phyloP scores from a whole-genome alignment of 2,888 invertebrate genomes.

The Ennomos erosarius region DNA sequence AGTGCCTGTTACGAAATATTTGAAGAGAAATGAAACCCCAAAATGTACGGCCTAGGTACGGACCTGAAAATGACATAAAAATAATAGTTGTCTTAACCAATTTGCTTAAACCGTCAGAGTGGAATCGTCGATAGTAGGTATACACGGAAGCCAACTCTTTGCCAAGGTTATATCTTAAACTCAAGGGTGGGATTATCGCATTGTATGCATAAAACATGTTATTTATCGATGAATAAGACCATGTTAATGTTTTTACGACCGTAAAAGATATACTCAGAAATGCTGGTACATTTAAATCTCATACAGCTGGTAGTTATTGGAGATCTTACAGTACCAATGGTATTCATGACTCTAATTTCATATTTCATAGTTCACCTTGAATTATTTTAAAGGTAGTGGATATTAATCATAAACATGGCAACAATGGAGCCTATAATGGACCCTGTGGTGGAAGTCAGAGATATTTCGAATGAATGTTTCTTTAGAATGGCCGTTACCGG shows the following conservation, averaged over 20 bases:
- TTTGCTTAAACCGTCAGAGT: slow-evolving; percentile 31
- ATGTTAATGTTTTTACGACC: slow-evolving; percentile 24
- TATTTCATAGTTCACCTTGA: slow-evolving; percentile 65
- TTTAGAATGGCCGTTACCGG: slow-evolving; percentile 64
- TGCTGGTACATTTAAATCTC: slow-evolving; percentile 6
- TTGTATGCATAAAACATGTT: slow-evolving; percentile 55
- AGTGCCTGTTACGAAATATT: background rate
- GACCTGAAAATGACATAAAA: background rate
- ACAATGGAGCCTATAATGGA: slow-evolving; percentile 75
- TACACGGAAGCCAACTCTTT: slow-evolving; percentile 60
- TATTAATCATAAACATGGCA: slow-evolving; percentile 75
- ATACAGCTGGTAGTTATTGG: slow-evolving; percentile 16
- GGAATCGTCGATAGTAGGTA: slow-evolving; percentile 39
- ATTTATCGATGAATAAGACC: slow-evolving; percentile 40
- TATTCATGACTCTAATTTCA: slow-evolving; percentile 33
- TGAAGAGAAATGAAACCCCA: background rate
- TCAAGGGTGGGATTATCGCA: slow-evolving; percentile 67
- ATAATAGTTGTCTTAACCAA: slow-evolving; percentile 1
- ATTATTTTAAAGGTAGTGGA: slow-evolving; percentile 54
- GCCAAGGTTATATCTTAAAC: slow-evolving; percentile 59
- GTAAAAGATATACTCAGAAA: slow-evolving; percentile 18
- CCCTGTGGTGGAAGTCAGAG: slow-evolving; percentile 45
- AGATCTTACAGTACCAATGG: slow-evolving; percentile 11
- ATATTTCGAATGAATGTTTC: slow-evolving; percentile 54
- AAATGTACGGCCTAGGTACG: background rate